A percentile compares a stretch with the other conserved stretches of the same genome.
These are phyloP conservation scores for Furnarius figulus DNA, from an alignment of 2,113 vertebrate genomes.

Conservation along the genomic window DNA sequence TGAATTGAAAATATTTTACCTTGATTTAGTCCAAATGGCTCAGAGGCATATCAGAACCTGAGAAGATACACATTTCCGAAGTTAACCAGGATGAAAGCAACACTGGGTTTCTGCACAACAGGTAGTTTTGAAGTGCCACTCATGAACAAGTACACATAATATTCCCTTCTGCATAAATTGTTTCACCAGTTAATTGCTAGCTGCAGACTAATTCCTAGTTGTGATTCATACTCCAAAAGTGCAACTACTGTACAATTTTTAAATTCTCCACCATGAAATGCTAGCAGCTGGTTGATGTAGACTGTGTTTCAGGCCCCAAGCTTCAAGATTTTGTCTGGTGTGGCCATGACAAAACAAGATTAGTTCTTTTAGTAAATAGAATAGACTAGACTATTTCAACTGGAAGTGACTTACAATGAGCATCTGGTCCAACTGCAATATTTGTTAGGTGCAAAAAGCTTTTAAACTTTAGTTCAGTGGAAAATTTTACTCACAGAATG, in stretches of 20 bases:
- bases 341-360: background rate
- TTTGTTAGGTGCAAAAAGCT: background rate
- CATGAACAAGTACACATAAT: background rate
- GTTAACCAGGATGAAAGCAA: slow-evolving; percentile 1
- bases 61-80: slow-evolving; percentile 39
- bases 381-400: background rate
- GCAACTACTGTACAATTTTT: background rate
- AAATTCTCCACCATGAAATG: background rate
- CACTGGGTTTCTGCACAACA: slow-evolving; percentile 1
- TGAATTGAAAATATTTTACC: slow-evolving; percentile 65
- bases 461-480: background rate
- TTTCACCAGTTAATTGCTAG: background rate
- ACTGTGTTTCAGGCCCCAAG: background rate
- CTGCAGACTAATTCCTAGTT: background rate
- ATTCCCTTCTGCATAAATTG: background rate
- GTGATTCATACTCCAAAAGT: background rate
- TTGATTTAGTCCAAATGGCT: slow-evolving; percentile 58
- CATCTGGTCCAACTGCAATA: background rate
- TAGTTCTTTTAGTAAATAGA: background rate
- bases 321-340: background rate
- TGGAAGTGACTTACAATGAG: background rate
- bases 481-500: background rate
- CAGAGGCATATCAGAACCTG: slow-evolving; percentile 7
- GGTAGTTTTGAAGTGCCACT: background rate
- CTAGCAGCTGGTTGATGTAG: background rate